A percentile compares a stretch with the other conserved stretches of the same genome.
phyloP scores from a whole-genome alignment of 2,797 vertebrate genomes.

The Babyrousa celebensis region DNA sequence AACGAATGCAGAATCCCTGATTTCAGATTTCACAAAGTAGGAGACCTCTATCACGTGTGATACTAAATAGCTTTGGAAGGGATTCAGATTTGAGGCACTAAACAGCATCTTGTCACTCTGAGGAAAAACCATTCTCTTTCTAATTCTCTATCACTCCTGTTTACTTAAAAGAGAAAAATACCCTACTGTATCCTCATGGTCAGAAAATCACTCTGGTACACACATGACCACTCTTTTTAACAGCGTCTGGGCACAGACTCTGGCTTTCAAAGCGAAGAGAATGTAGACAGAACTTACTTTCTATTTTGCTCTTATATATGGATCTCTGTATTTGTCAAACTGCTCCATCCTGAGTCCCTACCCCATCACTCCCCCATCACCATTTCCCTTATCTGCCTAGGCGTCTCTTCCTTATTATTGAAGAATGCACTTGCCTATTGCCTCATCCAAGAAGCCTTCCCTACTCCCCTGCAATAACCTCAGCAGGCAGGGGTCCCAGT shows the following conservation, averaged over 20 bases:
- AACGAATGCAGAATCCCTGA: background rate
- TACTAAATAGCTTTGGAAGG: background rate
- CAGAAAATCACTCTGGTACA: rapidly evolving
- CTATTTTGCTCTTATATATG: background rate
- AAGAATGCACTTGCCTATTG: no score
- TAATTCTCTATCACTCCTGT: no score
- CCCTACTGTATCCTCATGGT: rapidly evolving
- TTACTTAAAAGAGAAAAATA: background rate
- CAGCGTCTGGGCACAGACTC: rapidly evolving
- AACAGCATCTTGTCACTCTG: rapidly evolving
- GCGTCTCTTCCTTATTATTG: no score
- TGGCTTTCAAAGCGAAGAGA: background rate
- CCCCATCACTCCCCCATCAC: no score
- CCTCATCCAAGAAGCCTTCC: no score
- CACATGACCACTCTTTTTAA: background rate
- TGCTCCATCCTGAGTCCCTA: no score
- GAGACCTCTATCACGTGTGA: rapidly evolving
- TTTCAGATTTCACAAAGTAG: background rate
- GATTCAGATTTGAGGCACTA: background rate
- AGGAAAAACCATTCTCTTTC: background rate
- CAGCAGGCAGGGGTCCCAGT: no score
- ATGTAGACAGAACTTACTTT: background rate
- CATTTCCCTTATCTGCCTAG: no score
- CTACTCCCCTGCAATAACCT: no score
- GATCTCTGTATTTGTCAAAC: no score